Conservation (phyloP, 2,797 vertebrate species). For the Poeciliopsis presidionis region DNA sequence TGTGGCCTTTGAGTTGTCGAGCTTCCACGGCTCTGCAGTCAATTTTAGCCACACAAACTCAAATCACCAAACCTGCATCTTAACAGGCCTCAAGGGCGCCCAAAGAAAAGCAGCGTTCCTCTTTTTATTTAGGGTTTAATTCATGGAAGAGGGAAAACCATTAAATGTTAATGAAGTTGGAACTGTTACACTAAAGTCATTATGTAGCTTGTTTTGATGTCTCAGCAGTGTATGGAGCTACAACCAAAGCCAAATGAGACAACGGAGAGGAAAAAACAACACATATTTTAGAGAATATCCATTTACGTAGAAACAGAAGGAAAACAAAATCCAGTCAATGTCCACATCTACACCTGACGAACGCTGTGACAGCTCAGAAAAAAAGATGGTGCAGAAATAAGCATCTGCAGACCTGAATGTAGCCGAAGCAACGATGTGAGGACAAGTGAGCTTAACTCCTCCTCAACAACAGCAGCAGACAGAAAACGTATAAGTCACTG, state of each 20-base stretch:
- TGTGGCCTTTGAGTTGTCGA: not conserved
- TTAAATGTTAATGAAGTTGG: conserved; percentile 30
- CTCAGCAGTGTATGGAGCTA: conserved; percentile 16
- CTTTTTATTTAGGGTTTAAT: conserved; percentile 46
- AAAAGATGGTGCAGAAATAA: not conserved
- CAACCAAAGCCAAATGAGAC: conserved; percentile 33
- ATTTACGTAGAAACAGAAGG: not conserved
- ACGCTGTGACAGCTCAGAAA: too few species aligned
- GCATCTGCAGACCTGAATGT: not conserved
- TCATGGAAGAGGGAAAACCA: conserved; percentile 31
- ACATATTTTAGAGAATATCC: not conserved
- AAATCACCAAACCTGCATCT: conserved; percentile 10
- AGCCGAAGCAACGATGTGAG: not conserved
- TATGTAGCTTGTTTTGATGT: conserved; percentile 51
- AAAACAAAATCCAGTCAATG: not conserved
- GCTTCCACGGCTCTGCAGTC: not conserved
- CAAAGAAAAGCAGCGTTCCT: conserved; percentile 36
- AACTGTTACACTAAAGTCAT: conserved; percentile 44
- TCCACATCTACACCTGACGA: not conserved
- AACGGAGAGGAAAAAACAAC: conserved; percentile 14
- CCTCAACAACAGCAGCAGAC: not conserved
- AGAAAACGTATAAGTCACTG: not conserved
- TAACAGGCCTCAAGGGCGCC: conserved; percentile 23
- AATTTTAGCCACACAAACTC: conserved; percentile 18
- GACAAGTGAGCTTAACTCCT: not conserved